phyloP scores from a whole-genome alignment of 2,797 vertebrate genomes.

The Echiichthys vipera region DNA sequence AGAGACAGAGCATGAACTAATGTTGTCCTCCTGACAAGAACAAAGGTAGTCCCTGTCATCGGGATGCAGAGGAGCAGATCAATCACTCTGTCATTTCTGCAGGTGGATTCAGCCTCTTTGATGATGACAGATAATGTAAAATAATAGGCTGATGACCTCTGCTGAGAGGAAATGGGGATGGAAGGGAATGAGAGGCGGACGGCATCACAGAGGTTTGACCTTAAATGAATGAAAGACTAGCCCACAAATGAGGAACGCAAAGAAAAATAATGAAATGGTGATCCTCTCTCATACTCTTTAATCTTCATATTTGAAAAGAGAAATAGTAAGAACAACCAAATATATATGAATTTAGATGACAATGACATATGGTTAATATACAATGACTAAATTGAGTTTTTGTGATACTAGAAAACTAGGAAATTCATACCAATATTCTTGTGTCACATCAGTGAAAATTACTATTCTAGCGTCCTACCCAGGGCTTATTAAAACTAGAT shows the following conservation, averaged over 20 bases:
- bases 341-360: neutral
- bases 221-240: conserved; percentile 1
- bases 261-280: neutral
- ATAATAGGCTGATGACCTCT: conserved; percentile 62
- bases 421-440: neutral
- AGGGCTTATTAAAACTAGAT: conserved; percentile 33
- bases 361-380: neutral
- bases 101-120: conserved; percentile 46
- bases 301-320: neutral
- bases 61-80: conserved; percentile 52
- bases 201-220: conserved; percentile 22
- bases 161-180: conserved; percentile 29
- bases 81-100: conserved; percentile 51
- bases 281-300: neutral
- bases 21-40: conserved; percentile 41
- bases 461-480: conserved; percentile 7
- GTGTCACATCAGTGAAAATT: conserved; percentile 17
- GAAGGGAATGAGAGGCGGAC: conserved; percentile 12
- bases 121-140: conserved; percentile 67
- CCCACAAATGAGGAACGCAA: conserved; percentile 15
- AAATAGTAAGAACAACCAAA: neutral
- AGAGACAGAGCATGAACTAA: conserved; percentile 46
- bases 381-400: neutral
- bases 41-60: conserved; percentile 57
- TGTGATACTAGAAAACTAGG: neutral